A percentile compares a stretch with the other conserved stretches of the same genome.
These are phyloP conservation scores for Actinopyga echinites DNA, from an alignment of 53 echinoderm and acorn worm genomes.

Conservation along the genomic window DNA sequence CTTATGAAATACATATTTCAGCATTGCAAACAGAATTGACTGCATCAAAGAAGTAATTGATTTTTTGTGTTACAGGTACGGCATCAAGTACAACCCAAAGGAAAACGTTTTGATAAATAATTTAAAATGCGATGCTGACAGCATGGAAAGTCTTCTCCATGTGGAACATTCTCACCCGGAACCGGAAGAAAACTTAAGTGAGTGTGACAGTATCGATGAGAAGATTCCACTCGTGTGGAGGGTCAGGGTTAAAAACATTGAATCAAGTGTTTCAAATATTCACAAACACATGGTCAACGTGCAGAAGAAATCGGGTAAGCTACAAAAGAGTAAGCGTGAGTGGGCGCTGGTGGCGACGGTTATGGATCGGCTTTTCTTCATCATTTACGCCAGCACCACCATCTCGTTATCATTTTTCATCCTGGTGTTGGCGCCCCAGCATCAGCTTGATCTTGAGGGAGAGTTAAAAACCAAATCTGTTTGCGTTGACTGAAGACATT, in stretches of 20 bases:
- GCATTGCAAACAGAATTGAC: no score
- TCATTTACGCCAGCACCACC: constrained; percentile 84
- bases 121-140: constrained; percentile 31
- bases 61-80: no score
- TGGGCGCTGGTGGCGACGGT: constrained; percentile 96
- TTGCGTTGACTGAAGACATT: neutral
- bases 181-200: constrained; percentile 50
- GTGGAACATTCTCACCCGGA: constrained; percentile 24
- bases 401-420: constrained; percentile 79
- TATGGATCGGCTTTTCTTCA: constrained; percentile 87
- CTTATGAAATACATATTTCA: no score
- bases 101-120: constrained; percentile 22
- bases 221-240: constrained; percentile 66
- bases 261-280: constrained; percentile 75
- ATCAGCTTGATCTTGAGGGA: neutral
- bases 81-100: constrained; percentile 71
- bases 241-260: constrained; percentile 71
- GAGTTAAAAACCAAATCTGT: neutral
- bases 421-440: constrained; percentile 64
- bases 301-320: constrained; percentile 51
- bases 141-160: constrained; percentile 1
- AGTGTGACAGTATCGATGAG: constrained; percentile 78
- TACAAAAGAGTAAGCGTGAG: constrained; percentile 69
- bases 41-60: no score
- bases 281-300: constrained; percentile 69